Evolutionary conservation across 2,113 vertebrate species (phyloP).

Genomic region (Sceloporus undulatus): DNA sequence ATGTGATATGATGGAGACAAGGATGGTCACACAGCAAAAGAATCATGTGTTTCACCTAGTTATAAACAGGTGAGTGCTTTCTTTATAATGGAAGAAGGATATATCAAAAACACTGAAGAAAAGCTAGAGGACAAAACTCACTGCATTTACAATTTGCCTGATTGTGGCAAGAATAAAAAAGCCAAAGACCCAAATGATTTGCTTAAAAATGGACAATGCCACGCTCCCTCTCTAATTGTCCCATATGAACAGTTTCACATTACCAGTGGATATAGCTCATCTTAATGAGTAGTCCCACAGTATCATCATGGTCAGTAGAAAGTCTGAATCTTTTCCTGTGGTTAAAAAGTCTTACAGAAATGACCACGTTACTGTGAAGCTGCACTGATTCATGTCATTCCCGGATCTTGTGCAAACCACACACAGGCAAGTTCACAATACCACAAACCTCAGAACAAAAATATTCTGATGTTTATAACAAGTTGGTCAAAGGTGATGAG

Average conservation of each 20-base stretch:
- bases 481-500: not conserved
- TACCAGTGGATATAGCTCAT: slow-evolving; percentile 22
- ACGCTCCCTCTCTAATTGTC: not conserved
- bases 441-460: slow-evolving; percentile 18
- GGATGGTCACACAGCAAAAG: too few relatives aligned
- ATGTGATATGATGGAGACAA: not conserved
- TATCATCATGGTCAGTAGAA: slow-evolving; percentile 50
- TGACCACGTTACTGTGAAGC: not conserved
- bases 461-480: not conserved
- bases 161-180: not conserved
- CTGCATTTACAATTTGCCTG: not conserved
- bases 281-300: slow-evolving; percentile 33
- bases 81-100: too few relatives aligned
- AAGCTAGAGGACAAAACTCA: not conserved
- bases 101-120: not conserved
- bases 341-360: slow-evolving; percentile 40
- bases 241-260: slow-evolving; percentile 3
- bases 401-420: slow-evolving; percentile 8
- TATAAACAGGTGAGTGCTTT: too few relatives aligned
- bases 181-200: not conserved
- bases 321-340: not conserved
- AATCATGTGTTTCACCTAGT: too few relatives aligned
- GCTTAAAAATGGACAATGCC: not conserved
- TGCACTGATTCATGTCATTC: not conserved
- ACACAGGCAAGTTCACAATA: not conserved